Base-by-base conservation (phyloP, 2,797 vertebrate species). In the Clarias platycephalus region DNA sequence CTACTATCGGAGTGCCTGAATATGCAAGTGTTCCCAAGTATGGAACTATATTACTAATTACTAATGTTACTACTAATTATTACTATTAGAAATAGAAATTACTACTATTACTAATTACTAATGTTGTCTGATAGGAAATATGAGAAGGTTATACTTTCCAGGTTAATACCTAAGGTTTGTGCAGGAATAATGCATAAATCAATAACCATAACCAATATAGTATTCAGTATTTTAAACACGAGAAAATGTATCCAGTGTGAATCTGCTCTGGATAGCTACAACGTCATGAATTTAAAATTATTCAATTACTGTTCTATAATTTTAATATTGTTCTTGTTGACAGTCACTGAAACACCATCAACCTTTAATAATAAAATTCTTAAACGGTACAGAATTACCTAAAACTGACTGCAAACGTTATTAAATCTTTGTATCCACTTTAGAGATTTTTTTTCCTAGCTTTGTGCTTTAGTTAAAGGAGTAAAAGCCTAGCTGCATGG, bases 391-490 rank as follows among this genome's bases (percentile, higher is more conserved):
- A 20, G 4, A 28, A 55, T 75, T 10, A 13, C 28, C 2, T 6
- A 37, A 37, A 60, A n/a, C 34, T 34, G 9, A 37, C 40, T 6
- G 31, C 26, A 55, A 74, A 34, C 9, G n/a, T 34, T 18, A 37
- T 6, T 15, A 3, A 22, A 34, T 58, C 34, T 57, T 24, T 31
- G 26, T 13, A 22, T 22, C 9, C 74, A 58, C 26, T 31, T 37
- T 20, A 10, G 13, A 18, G 15, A 53, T 28, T 24, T 60, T 34
- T 34, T 77, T 57, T 57, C 15, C 26, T 75, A 75, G 72, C 31
- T 66, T 57, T 34, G 20, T 28, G 4, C 24, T 34, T 75, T 82
- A 81, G 70, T 63, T 44, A 67, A 70, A 60, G 53, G 53, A 64
- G 75, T 57, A 44, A 85, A 77, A 49, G 15, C 6, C 26, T 8